Conservation (phyloP, 2,797 vertebrate genomes). For the Centropyge bicolor region DNA sequence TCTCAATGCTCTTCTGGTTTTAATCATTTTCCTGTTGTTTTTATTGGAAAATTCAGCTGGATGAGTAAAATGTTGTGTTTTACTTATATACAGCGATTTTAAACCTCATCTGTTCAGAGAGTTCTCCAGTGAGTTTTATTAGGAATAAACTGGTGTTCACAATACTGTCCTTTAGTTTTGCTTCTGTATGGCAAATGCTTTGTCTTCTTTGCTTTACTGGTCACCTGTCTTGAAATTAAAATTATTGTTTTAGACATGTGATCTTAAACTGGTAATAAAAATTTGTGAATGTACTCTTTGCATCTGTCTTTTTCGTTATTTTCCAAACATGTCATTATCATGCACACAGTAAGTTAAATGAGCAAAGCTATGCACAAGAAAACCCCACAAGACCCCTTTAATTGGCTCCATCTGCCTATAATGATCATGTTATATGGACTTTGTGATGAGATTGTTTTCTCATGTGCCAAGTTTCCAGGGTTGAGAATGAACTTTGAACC, state of each 20-base stretch:
- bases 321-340: neutral
- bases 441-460: no score
- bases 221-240: conserved; percentile 70
- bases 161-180: conserved; percentile 54
- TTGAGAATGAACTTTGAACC: neutral
- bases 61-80: conserved; percentile 3
- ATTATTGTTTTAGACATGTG: conserved; percentile 75
- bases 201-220: conserved; percentile 71
- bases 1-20: conserved; percentile 20
- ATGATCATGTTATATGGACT: neutral
- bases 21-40: conserved; percentile 18
- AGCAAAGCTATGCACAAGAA: neutral
- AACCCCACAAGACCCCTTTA: no score
- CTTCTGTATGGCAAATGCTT: conserved; percentile 68
- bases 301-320: conserved; percentile 27
- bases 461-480: no score
- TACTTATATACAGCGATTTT: conserved; percentile 19
- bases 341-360: neutral
- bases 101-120: conserved; percentile 25
- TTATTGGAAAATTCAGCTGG: conserved; percentile 9
- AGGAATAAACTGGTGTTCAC: conserved; percentile 54
- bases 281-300: conserved; percentile 71
- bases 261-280: conserved; percentile 77
- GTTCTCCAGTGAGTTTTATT: conserved; percentile 32
- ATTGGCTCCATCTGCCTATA: neutral